These are phyloP conservation scores for Sebastes oblongus DNA, from an alignment of 2,797 vertebrate genomes.

Conservation along the genomic window DNA sequence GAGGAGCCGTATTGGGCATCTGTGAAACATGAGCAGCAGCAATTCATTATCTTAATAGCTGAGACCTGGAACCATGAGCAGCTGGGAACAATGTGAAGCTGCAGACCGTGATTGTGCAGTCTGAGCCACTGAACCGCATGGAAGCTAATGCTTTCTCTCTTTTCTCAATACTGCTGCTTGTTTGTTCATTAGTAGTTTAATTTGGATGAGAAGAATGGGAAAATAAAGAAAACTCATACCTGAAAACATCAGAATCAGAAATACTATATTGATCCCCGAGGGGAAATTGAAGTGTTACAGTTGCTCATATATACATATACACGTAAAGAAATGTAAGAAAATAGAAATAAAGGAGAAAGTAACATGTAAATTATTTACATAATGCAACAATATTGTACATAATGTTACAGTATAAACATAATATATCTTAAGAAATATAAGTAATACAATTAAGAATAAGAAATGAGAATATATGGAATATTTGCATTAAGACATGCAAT, in stretches of 20 bases:
- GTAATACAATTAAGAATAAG: too few relatives aligned
- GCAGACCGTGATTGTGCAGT: background rate
- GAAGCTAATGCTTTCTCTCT: background rate
- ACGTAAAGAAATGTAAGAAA: too few relatives aligned
- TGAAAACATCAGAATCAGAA: background rate
- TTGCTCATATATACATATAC: too few relatives aligned
- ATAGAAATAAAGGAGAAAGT: too few relatives aligned
- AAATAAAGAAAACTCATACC: background rate
- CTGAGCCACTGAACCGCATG: background rate
- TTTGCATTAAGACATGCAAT: too few relatives aligned
- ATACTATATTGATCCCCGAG: too few relatives aligned
- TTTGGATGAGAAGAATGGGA: background rate
- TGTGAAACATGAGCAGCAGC: constrained; percentile 23
- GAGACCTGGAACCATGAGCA: background rate
- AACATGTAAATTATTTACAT: too few relatives aligned
- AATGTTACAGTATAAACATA: too few relatives aligned
- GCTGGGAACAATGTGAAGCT: background rate
- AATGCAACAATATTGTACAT: too few relatives aligned
- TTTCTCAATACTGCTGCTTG: background rate
- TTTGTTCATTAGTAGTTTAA: background rate
- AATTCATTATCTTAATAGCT: constrained; percentile 40
- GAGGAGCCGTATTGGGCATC: constrained; percentile 12
- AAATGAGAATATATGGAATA: too few relatives aligned
- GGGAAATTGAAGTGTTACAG: too few relatives aligned
- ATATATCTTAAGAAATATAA: too few relatives aligned